phyloP scores from a whole-genome alignment of 2,888 invertebrate genomes.

The Drosophila prostipennis region DNA sequence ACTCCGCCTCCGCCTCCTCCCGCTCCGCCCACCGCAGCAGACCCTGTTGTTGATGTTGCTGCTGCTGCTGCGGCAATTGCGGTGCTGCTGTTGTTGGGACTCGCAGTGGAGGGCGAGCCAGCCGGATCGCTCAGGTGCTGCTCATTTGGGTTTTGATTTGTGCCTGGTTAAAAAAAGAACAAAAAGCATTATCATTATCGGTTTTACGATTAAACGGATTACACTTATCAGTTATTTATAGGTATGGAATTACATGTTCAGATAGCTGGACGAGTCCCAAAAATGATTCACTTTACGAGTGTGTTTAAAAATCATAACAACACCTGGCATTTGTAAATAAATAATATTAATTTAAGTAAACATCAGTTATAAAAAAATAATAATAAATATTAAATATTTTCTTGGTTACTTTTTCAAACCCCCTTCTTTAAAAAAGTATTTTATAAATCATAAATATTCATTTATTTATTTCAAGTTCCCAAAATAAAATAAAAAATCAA shows the following conservation, averaged over 20 bases:
- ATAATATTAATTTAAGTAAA: no score
- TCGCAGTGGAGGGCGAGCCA: constrained; percentile 56
- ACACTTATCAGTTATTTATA: constrained; percentile 35
- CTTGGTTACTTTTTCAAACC: no score
- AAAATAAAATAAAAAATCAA: background rate
- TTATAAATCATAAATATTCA: no score
- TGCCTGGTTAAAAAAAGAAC: constrained; percentile 54
- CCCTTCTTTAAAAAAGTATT: no score
- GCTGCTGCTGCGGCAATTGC: constrained; percentile 8
- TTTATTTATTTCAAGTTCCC: background rate
- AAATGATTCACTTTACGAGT: constrained; percentile 56
- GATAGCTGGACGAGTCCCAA: constrained; percentile 25
- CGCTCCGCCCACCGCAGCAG: constrained; percentile 13
- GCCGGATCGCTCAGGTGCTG: constrained; percentile 61
- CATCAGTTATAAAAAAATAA: no score
- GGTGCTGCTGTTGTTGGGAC: constrained; percentile 25
- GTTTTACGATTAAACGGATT: constrained; percentile 28
- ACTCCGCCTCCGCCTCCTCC: constrained; percentile 25
- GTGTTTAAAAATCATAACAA: background rate
- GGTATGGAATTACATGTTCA: constrained; percentile 16
- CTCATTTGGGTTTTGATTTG: constrained; percentile 80
- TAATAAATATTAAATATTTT: no score
- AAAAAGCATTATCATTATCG: constrained; percentile 25
- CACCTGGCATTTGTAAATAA: background rate
- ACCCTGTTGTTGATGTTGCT: constrained; percentile 8